phyloP scores from a whole-genome alignment of 1,140 invertebrate genomes.

The fruit fly (Drosophila melanogaster) region DNA sequence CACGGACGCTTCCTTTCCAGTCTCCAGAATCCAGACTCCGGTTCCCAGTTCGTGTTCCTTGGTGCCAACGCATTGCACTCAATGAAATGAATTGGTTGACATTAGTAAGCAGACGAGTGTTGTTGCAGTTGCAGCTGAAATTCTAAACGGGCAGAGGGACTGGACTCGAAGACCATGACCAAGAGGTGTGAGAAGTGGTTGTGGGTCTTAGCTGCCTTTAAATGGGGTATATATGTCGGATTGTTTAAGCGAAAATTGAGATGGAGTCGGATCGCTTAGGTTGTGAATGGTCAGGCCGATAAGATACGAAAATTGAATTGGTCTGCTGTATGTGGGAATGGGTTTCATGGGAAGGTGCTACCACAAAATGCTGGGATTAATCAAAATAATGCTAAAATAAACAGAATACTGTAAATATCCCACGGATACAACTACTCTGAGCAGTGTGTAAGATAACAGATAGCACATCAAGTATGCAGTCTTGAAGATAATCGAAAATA shows the following conservation, averaged over 20 bases:
- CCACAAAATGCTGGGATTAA: constrained; percentile 24
- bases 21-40: constrained; percentile 12
- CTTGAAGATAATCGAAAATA: no score
- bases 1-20: constrained; percentile 33
- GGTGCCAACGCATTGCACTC: constrained; percentile 77
- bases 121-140: constrained; percentile 59
- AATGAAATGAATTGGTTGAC: constrained; percentile 82
- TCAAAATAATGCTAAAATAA: constrained; percentile 17
- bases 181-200: constrained; percentile 68
- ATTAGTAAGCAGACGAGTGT: constrained; percentile 66
- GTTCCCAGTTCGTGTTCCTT: constrained; percentile 30
- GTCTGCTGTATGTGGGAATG: constrained; percentile 17
- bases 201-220: constrained; percentile 75
- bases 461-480: background rate
- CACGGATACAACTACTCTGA: background rate
- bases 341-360: constrained; percentile 13
- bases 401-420: constrained; percentile 1
- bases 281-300: constrained; percentile 53
- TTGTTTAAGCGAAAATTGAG: constrained; percentile 63
- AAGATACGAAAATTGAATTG: constrained; percentile 54
- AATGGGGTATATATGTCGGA: constrained; percentile 77
- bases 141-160: constrained; percentile 51
- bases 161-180: constrained; percentile 8
- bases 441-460: background rate
- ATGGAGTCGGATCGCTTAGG: constrained; percentile 50